Evolutionary conservation across 2,888 invertebrate species (phyloP).

Genomic region (Resseliella maxima): DNA sequence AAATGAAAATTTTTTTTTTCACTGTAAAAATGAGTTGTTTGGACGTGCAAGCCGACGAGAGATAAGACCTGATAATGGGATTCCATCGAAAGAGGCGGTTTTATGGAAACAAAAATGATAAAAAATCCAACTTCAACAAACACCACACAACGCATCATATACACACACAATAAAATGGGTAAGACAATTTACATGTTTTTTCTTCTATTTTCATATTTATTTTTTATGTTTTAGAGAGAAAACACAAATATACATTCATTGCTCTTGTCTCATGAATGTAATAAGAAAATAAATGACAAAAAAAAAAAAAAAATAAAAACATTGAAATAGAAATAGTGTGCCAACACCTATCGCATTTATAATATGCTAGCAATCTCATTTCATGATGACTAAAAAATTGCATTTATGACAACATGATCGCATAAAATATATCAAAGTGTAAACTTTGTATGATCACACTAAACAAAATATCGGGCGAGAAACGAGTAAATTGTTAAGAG

Average conservation of each 20-base stretch:
- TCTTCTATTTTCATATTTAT: background rate
- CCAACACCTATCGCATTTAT: too few relatives aligned
- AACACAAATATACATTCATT: background rate
- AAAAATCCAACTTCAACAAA: background rate
- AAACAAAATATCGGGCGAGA: background rate
- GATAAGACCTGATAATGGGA: constrained; percentile 30
- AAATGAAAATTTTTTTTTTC: background rate
- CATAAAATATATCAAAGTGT: background rate
- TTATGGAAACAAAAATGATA: background rate
- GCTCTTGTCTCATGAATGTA: background rate
- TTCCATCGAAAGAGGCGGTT: constrained; percentile 28
- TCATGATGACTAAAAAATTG: too few relatives aligned
- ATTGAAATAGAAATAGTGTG: too few relatives aligned
- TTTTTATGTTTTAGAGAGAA: background rate
- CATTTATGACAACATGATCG: too few relatives aligned
- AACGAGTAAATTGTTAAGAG: too few relatives aligned
- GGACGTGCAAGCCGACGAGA: constrained; percentile 13
- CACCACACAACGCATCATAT: background rate
- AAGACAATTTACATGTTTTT: background rate
- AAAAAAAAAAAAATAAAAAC: too few relatives aligned
- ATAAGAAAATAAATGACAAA: too few relatives aligned
- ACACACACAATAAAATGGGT: background rate
- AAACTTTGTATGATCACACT: background rate
- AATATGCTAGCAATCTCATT: too few relatives aligned
- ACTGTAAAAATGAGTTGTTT: background rate